Base-by-base conservation (phyloP, 2,888 invertebrate species). In the Leucophora obtusa region DNA sequence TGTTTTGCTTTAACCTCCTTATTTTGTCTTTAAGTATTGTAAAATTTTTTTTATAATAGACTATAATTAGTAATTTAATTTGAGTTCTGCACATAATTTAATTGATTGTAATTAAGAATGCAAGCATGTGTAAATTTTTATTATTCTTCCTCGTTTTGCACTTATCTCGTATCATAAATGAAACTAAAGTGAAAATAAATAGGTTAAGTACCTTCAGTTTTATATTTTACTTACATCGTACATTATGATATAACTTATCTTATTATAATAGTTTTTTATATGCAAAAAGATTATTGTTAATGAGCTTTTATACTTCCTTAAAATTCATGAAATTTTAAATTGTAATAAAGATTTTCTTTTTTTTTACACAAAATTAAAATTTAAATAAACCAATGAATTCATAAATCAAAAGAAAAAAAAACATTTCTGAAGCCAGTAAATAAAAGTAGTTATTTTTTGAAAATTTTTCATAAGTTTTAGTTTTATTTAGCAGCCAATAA, bases 51-150 rank as follows among this genome's bases (percentile, higher is more conserved):
- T 50, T 50, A 28, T 50, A 47, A 62, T 21, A 24, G 24, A 50
- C 8, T 62, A 62, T 62, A 62, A 62, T 62, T 50, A 62, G 62
- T 62, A 18, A 17, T 43, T 24, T 15, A 24, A 15, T 50, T 6
- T 62, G 56, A 18, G 18, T 10, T 38, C 14, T 18, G 62, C 62
- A 24, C 43, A 21, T 18, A 68, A 68, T 56, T 51, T 72, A 71
- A 78, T 78, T 72, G 50, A 71, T 50, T 72, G 21, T 69, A 63
- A 73, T 79, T 79, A 73, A 69, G 59, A 62, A 73, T 73, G 69
- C 73, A 73, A 59, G 58, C 65, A 65, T 65, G 65, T 51, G 65
- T 51, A 65, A 65, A 53, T 53, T 53, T 35, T 17, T 35, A 38
- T 38, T 11, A 38, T 38, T 53, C 21, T 53, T 53, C 11, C 21